Evolutionary conservation across 1,140 invertebrate genomes (phyloP), one percentile per base, ranked within the genome.

Genomic region (Neotoxoptera formosana): DNA sequence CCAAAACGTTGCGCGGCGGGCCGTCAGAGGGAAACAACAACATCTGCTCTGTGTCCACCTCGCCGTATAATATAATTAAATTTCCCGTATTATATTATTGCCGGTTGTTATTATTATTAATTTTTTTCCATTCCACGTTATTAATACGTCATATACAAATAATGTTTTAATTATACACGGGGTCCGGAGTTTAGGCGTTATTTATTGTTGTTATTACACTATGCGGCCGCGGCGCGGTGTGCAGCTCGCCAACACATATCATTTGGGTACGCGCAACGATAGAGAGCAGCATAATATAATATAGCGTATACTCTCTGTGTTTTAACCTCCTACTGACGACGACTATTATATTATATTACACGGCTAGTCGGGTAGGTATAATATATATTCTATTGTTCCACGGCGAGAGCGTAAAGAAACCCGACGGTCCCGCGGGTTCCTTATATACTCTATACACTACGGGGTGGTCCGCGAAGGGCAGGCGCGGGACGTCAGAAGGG

Each of bases 141-240:
- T 84, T 93, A 84, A 84, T 53, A 93, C 48, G 67, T 93, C 76
- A 56, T 45, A 86, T 86, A 51, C 47, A 86, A 86, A 93, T 93
- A 93, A 93, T 30, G 91, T 93, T 93, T 93, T 93, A 93, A 93
- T 93, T 93, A 93, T 84, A 56, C 91, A n/a, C 76, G 76, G 48
- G 20, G 67, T 20, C 20, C 60, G 34, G 91, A 34, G 67, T 53
- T 89, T 89, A 89, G 34, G 51, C 34, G 76, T 92, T 92, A 92
- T 92, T 92, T 92, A 92, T 91, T 21, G 90, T 91, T 67, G 60
- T 53, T 53, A n/a, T n/a, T 53, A 53, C 48, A 53, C n/a, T n/a
- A n/a, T n/a, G n/a, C n/a, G n/a, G n/a, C n/a, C n/a, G n/a, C n/a
- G 47, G n/a, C 20, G 87, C 45, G 51, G n/a, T 53, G 41, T 34